A percentile compares a stretch with the other conserved stretches of the same genome.
These are phyloP conservation scores for Heliconius sara DNA, from an alignment of 2,888 invertebrate species.

Conservation along the genomic window DNA sequence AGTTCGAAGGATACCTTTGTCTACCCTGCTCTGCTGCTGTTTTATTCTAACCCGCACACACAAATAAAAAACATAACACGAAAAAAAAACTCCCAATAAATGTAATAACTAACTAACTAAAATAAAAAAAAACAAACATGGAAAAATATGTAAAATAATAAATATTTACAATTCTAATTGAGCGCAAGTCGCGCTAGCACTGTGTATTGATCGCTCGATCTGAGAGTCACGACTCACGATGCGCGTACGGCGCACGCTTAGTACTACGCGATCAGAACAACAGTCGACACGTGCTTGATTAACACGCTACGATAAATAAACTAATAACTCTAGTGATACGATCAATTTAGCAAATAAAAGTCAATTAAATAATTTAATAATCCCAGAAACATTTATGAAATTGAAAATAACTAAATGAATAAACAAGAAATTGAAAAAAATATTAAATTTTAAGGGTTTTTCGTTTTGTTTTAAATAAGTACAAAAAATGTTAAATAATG, in stretches of 20 bases:
- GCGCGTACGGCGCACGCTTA: constrained; percentile 40
- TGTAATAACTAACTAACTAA: background rate
- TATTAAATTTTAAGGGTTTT: background rate
- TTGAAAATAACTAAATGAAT: background rate
- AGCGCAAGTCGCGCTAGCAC: constrained; percentile 13
- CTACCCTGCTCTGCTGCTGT: background rate
- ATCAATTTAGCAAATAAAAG: background rate
- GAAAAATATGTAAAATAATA: constrained; percentile 12
- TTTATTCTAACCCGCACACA: too few species aligned
- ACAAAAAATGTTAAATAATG: background rate
- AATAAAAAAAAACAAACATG: background rate
- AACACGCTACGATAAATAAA: background rate
- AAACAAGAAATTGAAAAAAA: background rate
- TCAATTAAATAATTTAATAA: background rate
- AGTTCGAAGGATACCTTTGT: background rate
- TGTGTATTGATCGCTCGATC: constrained; percentile 18
- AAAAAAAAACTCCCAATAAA: background rate
- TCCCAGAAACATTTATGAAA: background rate
- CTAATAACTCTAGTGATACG: background rate
- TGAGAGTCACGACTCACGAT: constrained; percentile 41
- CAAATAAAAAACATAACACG: background rate
- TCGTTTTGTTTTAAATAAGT: background rate
- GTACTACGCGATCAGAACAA: constrained; percentile 32
- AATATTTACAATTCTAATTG: constrained; percentile 18
- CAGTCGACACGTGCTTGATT: constrained; percentile 22